Evolutionary conservation across 2,113 vertebrate genomes (phyloP).

Genomic region (Mionectes macconnelli): DNA sequence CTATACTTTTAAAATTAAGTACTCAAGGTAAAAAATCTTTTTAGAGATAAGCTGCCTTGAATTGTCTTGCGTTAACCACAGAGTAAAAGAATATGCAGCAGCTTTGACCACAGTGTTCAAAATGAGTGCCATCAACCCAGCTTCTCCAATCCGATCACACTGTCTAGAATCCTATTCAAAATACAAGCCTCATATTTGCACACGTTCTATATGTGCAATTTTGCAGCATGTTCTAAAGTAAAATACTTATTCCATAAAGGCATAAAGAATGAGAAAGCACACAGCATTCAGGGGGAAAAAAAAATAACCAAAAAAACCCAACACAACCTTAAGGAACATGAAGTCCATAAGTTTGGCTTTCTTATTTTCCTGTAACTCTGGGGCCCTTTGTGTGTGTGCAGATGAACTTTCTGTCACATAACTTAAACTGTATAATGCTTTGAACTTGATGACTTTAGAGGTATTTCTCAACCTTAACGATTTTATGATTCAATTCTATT

Average conservation of each 20-base stretch:
- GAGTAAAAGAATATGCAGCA: neutral
- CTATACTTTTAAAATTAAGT: neutral
- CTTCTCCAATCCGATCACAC: neutral
- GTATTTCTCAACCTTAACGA: neutral
- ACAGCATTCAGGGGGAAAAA: neutral
- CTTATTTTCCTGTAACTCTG: neutral
- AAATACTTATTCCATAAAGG: neutral
- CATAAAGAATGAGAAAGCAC: neutral
- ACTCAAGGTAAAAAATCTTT: neutral
- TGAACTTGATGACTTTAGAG: neutral
- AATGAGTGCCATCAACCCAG: neutral
- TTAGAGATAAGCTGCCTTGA: neutral
- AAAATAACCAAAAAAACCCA: too few species aligned
- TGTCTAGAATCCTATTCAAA: neutral
- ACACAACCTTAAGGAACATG: neutral
- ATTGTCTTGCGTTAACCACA: neutral
- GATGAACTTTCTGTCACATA: neutral
- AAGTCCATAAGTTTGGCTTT: neutral
- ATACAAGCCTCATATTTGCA: neutral
- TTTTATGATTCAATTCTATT: neutral
- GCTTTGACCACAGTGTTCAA: neutral
- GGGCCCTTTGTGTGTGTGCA: neutral
- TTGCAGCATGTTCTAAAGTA: neutral
- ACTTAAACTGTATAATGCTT: neutral
- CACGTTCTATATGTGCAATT: neutral